Evolutionary conservation across 2,888 invertebrate genomes (phyloP), one percentile per base, ranked within the genome.

Genomic region (Dysmachus trigonus): DNA sequence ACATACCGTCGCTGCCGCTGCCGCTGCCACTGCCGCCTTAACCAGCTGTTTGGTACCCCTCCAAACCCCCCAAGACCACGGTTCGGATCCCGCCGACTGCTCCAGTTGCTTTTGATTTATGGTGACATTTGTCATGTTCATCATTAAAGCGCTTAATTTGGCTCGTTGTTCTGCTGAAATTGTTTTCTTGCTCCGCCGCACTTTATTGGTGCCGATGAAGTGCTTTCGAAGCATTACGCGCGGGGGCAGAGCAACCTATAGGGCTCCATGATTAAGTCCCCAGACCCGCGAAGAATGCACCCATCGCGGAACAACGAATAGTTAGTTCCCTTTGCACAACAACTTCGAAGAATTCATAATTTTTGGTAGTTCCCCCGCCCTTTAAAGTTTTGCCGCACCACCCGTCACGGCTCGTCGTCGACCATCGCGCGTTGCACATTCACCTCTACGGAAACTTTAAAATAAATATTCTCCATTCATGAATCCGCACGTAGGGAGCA

Each of bases 91-190:
- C 31, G 22, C 33, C 30, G 33, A 81, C 35, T 47, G 77, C 77
- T 41, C 77, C 47, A 77, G 31, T 77, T 77, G 41, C 81, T n/a
- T 81, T 81, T 81, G 81, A 81, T 81, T 81, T 81, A 81, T 62
- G 53, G 62, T 53, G 51, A 81, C 81, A 81, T 81, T 81, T 81
- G 81, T 81, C 81, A 31, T 81, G 81, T 53, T 53, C 62, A 51
- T 81, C 53, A 81, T 81, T 81, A 51, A 81, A 81, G 53, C 51
- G 53, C 33, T 81, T 81, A 81, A 81, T 53, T 81, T 35, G 33
- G 62, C 51, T 47, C 33, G 18, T 73, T 73, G 35, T 27, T 31
- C 73, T 22, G 62, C 62, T 62, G 62, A 62, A 62, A 62, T 62
- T 62, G 62, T 62, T 62, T 62, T 62, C 62, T 62, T 62, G 62